Base-by-base conservation (phyloP, 2,888 invertebrate species). In the Carabus problematicus region DNA sequence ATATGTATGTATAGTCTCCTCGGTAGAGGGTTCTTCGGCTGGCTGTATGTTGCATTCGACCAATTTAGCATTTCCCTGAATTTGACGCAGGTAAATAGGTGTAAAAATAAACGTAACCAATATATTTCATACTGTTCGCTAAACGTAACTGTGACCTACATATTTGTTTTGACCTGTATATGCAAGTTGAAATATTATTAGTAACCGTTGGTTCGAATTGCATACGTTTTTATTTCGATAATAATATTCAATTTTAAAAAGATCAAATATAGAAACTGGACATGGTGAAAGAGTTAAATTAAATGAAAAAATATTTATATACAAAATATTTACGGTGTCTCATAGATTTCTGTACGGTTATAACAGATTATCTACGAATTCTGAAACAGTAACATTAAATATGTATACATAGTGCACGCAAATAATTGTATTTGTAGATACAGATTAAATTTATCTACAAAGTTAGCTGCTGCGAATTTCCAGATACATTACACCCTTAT, bases 331-430 rank as follows among this genome's bases (percentile, higher is more conserved):
- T 2, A 29, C 29, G 29, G 29, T 29, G 29, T 29, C 6, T 6
- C 29, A 29, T 29, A 29, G 2, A 6, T 29, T 29, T 29, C 29
- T 29, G 6, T 29, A 29, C 29, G 2, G 2, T 29, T 29, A 29
- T 6, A 29, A 29, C 3, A 6, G 29, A 29, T 29, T 29, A 29
- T 29, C 29, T 29, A 45, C 45, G 3, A 8, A 9, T 42, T 45
- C 45, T n/a, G n/a, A n/a, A n/a, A n/a, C n/a, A n/a, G n/a, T n/a
- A 12, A 45, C 11, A n/a, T 14, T 64, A 43, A 64, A 64, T 64
- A 43, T 64, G 56, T 43, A 55, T 55, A 43, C 49, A 64, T 55
- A 55, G 64, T 4, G 56, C 64, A 64, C 55, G 56, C 54, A 64
- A 42, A 55, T 19, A 42, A 40, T 55, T 40, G 45, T 55, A 42